Conservation (phyloP, 2,797 vertebrate genomes). For the Neomorphus geoffroyi region DNA sequence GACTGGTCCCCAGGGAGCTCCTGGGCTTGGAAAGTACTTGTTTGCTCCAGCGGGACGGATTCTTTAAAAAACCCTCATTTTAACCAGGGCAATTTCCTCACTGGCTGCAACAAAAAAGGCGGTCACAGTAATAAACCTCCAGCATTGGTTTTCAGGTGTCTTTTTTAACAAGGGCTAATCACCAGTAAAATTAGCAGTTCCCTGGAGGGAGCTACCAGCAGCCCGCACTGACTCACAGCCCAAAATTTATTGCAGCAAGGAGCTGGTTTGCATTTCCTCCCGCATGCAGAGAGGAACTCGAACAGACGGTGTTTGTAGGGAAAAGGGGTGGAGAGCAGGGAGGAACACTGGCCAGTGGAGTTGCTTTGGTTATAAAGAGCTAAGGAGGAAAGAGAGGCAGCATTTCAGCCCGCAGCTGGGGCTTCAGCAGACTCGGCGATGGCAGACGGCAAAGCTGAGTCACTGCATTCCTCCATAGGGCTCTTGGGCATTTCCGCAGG, state of each 20-base stretch:
- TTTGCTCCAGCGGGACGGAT: conserved; percentile 38
- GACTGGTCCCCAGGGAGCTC: background rate
- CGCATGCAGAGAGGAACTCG: background rate
- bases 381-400: conserved; percentile 35
- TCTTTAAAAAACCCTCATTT: background rate
- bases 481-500: conserved; percentile 81
- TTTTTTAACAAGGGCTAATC: conserved; percentile 52
- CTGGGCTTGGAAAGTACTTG: conserved; percentile 13
- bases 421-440: background rate
- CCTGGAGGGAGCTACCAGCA: conserved; percentile 11
- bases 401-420: background rate
- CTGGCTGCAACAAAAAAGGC: conserved; percentile 30
- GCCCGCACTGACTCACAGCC: conserved; percentile 25
- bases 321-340: conserved; percentile 66
- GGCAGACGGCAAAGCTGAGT: conserved; percentile 7
- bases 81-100: background rate
- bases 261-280: conserved; percentile 29
- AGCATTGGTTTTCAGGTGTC: background rate
- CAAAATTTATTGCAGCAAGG: background rate
- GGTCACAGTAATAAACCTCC: background rate
- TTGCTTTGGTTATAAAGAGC: conserved; percentile 64
- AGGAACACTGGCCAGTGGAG: conserved; percentile 5
- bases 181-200: conserved; percentile 22
- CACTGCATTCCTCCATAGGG: conserved; percentile 79
- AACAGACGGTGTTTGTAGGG: conserved; percentile 42